Conservation (phyloP, 2,113 vertebrate genomes). For the Alosa alosa region DNA sequence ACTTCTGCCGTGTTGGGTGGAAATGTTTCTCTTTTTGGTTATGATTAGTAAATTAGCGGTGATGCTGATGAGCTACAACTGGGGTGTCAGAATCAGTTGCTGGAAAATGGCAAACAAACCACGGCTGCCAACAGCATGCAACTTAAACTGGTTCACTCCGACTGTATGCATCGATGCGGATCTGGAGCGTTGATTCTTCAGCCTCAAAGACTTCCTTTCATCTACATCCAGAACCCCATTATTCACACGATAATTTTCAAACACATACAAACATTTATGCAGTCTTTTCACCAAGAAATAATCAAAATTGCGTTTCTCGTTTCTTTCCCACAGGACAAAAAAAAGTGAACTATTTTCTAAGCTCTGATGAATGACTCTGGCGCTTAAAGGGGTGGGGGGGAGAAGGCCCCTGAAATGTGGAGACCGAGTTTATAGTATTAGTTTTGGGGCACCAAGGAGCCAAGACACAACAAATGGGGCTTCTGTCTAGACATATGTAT, state of each 20-base stretch:
- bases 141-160: constrained; percentile 38
- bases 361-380: neutral
- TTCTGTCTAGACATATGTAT: constrained; percentile 10
- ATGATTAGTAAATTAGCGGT: constrained; percentile 55
- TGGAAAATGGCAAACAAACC: constrained; percentile 37
- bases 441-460: neutral
- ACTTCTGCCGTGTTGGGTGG: constrained; percentile 38
- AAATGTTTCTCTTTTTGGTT: constrained; percentile 49
- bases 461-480: neutral
- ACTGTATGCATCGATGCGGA: constrained; percentile 17
- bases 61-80: constrained; percentile 46
- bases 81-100: constrained; percentile 45
- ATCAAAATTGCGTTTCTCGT: neutral
- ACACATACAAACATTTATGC: constrained; percentile 7
- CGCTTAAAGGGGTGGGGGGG: neutral
- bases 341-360: neutral
- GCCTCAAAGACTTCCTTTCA: constrained; percentile 12
- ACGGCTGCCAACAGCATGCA: constrained; percentile 39
- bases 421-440: constrained; percentile 6
- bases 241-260: neutral
- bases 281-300: neutral
- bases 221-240: neutral
- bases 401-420: neutral
- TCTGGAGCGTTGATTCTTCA: neutral
- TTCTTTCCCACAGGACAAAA: neutral